Evolutionary conservation across 2,113 vertebrate species (phyloP), one percentile per base, ranked within the genome.

Genomic region (Zosterops lateralis): DNA sequence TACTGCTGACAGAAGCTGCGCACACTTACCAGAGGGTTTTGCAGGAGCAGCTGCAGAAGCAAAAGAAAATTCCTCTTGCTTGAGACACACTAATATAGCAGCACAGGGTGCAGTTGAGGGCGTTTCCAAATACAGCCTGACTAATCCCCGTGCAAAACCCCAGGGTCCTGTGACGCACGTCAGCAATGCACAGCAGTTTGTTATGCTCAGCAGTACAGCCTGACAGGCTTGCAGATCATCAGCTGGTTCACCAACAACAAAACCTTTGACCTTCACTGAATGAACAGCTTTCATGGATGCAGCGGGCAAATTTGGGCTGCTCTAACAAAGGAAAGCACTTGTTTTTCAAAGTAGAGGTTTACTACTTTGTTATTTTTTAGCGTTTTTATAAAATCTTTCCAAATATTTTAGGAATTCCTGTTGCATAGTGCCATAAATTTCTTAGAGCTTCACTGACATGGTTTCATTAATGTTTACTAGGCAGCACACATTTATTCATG

Each of bases 1-100:
- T n/a, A 56, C 36, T 68, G 53, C 42, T 89, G 95, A 87, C 61
- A 94, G 38, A 82, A 91, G 77, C 58, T 73, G 60, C 1, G 84
- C 32, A 36, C 87, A 97, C 98, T 98, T 97, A 98, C 98, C 98
- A 71, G 91, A 88, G 93, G 93, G 91, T 76, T 96, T 96, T 94
- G 92, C 96, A 84, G 67, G 93, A 95, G 89, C 50, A 95, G 97
- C 95, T 95, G 89, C 95, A 58, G 86, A 79, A 97, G 96, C 85
- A 67, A 98, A 98, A 98, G 98, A 99, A 99, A 99, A 98, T 98
- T 97, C 97, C 98, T 96, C 97, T 93, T 96, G 97, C 96, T 94
- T 96, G 97, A 94, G 93, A 84, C 93, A 81, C 17, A 95, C 97
- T 99, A 98, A 98, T 99, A 99, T 99, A 99, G 97, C 92, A 90